These are phyloP conservation scores for Crocodylus rhombifer DNA, from an alignment of 2,797 vertebrate genomes.

Conservation along the genomic window DNA sequence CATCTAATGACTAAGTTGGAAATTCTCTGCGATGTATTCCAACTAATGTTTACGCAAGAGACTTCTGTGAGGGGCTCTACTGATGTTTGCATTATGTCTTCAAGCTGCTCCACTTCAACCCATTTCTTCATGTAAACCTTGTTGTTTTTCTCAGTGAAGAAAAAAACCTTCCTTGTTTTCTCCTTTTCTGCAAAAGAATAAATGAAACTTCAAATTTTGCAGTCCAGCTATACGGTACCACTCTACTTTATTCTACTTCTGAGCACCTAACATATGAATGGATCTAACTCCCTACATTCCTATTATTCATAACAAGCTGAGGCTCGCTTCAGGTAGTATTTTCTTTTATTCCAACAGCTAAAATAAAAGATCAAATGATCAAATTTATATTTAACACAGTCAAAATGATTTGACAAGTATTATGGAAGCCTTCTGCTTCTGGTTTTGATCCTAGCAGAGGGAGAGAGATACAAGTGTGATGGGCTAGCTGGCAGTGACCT, in stretches of 20 bases:
- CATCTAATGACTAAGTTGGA: neutral
- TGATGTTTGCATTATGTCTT: conserved; percentile 10
- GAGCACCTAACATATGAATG: neutral
- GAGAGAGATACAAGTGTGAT: neutral
- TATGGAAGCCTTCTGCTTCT: conserved; percentile 2
- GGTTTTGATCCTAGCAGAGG: conserved; percentile 19
- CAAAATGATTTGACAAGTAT: conserved; percentile 24
- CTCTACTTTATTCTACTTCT: conserved; percentile 10
- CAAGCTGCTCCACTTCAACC: neutral
- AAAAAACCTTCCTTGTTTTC: neutral
- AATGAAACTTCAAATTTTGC: neutral
- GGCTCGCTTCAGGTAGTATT: neutral
- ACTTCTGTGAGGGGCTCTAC: neutral
- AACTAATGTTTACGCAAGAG: neutral
- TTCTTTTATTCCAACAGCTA: conserved; percentile 7
- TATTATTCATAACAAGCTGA: neutral
- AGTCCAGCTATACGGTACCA: neutral
- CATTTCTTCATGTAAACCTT: neutral
- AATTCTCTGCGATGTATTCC: neutral
- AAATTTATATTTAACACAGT: conserved; percentile 28
- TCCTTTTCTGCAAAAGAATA: neutral
- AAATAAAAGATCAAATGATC: conserved; percentile 35
- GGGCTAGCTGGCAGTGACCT: no score
- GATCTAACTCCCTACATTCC: neutral
- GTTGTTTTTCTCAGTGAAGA: neutral